Percentiles rank a stretch among this genome's conserved stretches.
Evolutionary conservation across 2,797 vertebrate genomes (phyloP).

Genomic region (Echiichthys vipera): DNA sequence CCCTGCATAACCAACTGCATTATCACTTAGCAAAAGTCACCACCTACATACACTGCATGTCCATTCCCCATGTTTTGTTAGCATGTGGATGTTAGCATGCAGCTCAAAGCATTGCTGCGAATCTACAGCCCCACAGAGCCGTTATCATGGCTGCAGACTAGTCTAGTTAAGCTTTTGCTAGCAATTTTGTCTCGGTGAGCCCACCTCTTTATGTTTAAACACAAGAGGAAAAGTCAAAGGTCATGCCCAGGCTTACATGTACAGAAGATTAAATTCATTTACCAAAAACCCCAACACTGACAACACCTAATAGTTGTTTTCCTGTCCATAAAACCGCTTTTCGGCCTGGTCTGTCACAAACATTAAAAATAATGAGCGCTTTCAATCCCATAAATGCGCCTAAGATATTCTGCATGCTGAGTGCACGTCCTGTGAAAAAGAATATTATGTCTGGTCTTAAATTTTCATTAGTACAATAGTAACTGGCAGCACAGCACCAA

Average conservation of each 20-base stretch:
- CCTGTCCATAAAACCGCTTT: conserved; percentile 71
- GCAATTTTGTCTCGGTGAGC: neutral
- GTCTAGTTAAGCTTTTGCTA: conserved; percentile 8
- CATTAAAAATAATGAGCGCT: conserved; percentile 78
- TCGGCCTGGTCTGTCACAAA: conserved; percentile 53
- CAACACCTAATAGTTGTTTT: conserved; percentile 72
- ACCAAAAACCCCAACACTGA: conserved; percentile 52
- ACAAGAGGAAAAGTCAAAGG: conserved; percentile 34
- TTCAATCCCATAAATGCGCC: conserved; percentile 75
- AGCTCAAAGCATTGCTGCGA: neutral
- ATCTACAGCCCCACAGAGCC: neutral
- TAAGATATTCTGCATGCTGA: conserved; percentile 82
- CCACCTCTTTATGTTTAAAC: conserved; percentile 5
- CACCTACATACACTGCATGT: too few relatives aligned
- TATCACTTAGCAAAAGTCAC: too few relatives aligned
- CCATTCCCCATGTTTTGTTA: too few relatives aligned
- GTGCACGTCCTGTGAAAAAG: conserved; percentile 81
- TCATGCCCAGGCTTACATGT: conserved; percentile 20
- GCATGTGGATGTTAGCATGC: neutral
- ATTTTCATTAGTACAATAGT: conserved; percentile 89
- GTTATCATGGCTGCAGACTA: neutral
- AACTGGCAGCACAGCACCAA: conserved; percentile 86
- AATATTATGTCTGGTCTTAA: conserved; percentile 87
- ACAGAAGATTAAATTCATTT: conserved; percentile 57
- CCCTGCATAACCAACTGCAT: too few relatives aligned